phyloP scores from a whole-genome alignment of 2,113 vertebrate genomes.

The Accipiter virgatus region DNA sequence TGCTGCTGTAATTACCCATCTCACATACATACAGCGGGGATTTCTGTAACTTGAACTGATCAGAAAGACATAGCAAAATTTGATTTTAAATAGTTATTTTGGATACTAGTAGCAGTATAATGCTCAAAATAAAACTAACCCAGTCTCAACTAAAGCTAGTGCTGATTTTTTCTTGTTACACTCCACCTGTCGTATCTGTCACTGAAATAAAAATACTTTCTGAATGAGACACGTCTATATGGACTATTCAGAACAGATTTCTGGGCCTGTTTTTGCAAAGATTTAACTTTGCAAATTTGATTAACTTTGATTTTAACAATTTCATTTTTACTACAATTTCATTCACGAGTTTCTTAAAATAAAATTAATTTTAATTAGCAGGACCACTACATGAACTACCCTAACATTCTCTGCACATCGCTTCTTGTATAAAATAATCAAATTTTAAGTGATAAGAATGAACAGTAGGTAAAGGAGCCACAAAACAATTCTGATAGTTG shows the following conservation, averaged over 20 bases:
- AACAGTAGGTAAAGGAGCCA: background rate
- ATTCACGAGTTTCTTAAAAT: background rate
- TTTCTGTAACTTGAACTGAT: background rate
- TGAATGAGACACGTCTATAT: background rate
- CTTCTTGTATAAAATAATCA: background rate
- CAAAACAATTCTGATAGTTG: background rate
- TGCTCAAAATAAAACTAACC: background rate
- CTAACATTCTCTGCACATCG: background rate
- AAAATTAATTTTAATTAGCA: background rate
- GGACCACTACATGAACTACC: background rate
- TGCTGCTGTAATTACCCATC: background rate
- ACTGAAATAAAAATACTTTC: background rate
- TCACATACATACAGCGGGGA: background rate
- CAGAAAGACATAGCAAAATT: background rate
- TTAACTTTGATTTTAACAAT: background rate
- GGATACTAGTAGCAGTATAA: background rate
- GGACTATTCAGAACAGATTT: background rate
- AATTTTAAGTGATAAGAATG: background rate
- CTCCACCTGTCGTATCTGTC: background rate
- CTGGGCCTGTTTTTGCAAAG: background rate
- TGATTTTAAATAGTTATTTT: background rate
- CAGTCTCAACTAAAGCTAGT: background rate
- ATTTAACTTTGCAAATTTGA: background rate
- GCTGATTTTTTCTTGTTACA: background rate
- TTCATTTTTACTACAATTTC: background rate